These are phyloP conservation scores for Drosophila santomea DNA, from an alignment of 1,140 invertebrate species.

Conservation along the genomic window DNA sequence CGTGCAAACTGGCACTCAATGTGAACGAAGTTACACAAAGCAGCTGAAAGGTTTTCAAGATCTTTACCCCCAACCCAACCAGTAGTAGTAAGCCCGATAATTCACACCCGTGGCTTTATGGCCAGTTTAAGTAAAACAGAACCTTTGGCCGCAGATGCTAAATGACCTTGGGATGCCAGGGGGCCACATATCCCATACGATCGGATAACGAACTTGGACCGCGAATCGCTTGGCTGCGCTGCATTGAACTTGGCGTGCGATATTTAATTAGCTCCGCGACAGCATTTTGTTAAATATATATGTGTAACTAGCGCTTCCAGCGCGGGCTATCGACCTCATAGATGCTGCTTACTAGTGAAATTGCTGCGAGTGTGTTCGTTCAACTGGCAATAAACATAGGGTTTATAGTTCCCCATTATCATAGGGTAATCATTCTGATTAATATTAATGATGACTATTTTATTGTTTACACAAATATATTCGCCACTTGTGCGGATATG, in stretches of 20 bases:
- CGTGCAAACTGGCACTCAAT: constrained; percentile 1
- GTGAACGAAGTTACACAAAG: neutral
- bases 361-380: too few species aligned
- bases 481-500: too few species aligned
- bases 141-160: constrained; percentile 26
- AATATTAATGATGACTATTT: too few species aligned
- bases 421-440: too few species aligned
- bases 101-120: neutral
- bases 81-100: too few species aligned
- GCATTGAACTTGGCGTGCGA: constrained; percentile 70
- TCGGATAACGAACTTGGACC: constrained; percentile 4
- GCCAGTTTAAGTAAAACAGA: constrained; percentile 6
- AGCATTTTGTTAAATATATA: constrained; percentile 35
- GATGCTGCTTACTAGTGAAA: constrained; percentile 6
- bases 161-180: constrained; percentile 18
- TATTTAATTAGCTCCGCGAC: constrained; percentile 53
- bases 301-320: neutral
- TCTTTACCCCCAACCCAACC: too few species aligned
- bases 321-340: neutral
- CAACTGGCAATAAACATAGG: neutral
- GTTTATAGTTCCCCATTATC: too few species aligned
- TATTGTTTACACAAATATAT: too few species aligned
- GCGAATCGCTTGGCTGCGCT: constrained; percentile 35
- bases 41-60: too few species aligned
- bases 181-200: constrained; percentile 3